Base-by-base conservation (phyloP, 2,797 vertebrate species). In the Anas acuta region DNA sequence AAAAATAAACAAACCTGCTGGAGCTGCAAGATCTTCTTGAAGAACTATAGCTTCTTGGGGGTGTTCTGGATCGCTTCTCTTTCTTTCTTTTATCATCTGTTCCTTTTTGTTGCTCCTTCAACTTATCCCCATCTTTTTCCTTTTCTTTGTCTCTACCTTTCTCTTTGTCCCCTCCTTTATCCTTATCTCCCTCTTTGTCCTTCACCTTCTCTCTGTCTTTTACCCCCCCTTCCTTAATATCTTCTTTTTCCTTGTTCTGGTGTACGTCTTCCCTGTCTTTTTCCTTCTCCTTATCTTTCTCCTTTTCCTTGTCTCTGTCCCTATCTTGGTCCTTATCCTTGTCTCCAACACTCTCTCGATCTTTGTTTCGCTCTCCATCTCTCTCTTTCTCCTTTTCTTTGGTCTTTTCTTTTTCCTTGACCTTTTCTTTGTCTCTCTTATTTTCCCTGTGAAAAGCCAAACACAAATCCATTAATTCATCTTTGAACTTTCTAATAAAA, bases 31-130 rank as follows among this genome's bases (percentile, higher is more conserved):
- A 98, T 93, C 96, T 94, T 81, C 97, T 96, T 47, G 97, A 97
- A 11, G 96, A 96, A 70, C 97, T 97, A 51, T 98, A 98, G 88
- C 97, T 97, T 96, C 98, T 98, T 57, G 97, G 97, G 8, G 97
- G 97, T 22, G 97, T 97, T 90, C 96, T 97, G 72, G 97, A 97
- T 74, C 96, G 97, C 87, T 98, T 98, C 49, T 98, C 98, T 95
- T 97, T 98, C 88, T 96, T 97, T 81, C 96, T 97, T 89, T 96
- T 97, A 57, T 98, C 97, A 32, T 97, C 97, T 66, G 71, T 95
- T 32, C 98, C 98, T 83, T 95, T 98, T 71, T 45, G 86, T 47
- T 30, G 57, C 4, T 89, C 86, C 41, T 74, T 84, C 5, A 84
- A 56, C 28, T 70, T 67, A 28, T 61, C 57, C 33, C 65, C 92